Base-by-base conservation (phyloP, 2,113 vertebrate species). In the Sminthopsis crassicaudata region DNA sequence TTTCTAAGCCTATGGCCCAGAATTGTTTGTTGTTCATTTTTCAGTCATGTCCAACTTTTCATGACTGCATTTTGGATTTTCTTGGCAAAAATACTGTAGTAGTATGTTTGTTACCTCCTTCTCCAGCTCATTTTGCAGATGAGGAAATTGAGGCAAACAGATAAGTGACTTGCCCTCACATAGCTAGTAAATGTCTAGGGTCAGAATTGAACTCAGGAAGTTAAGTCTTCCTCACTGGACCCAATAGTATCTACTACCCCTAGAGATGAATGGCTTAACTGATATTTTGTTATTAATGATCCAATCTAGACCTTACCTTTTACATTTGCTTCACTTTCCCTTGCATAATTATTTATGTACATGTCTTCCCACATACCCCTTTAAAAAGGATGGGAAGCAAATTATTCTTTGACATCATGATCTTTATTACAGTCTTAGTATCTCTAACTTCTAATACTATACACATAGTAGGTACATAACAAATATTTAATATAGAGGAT, bases 1-100 rank as follows among this genome's bases (percentile, higher is more conserved):
- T 94, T 91, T 88, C 52, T 23, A 48, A 95, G 57, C 42, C 94
- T 96, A 90, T 94, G 92, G 54, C 30, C 92, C 89, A 52, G 90
- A 14, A 22, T 36, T 67, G 3, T 16, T 67, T 30, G 22, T 67
- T 36, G 30, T 36, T 67, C 60, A 57, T 57, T 57, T 57, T 57
- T 57, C 55, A 57, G 25, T 16, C 60, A 36, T 67, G 60, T 67
- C 60, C 30, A 67, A 67, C 60, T 67, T 36, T 67, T 36, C 30
- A 14, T 67, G 57, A 67, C 57, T 3, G 27, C 27, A 60, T 60
- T 60, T 60, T 2, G 27, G 57, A 25, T 60, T 60, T 30, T 60
- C 57, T 60, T 60, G 57, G 10, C 57, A 60, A 60, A 60, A 2
- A 60, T 60, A 67, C 12, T 36, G 14, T 12, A 67, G 57, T 36